phyloP scores from a whole-genome alignment of 1,140 invertebrate genomes.

The Habropoda laboriosa region DNA sequence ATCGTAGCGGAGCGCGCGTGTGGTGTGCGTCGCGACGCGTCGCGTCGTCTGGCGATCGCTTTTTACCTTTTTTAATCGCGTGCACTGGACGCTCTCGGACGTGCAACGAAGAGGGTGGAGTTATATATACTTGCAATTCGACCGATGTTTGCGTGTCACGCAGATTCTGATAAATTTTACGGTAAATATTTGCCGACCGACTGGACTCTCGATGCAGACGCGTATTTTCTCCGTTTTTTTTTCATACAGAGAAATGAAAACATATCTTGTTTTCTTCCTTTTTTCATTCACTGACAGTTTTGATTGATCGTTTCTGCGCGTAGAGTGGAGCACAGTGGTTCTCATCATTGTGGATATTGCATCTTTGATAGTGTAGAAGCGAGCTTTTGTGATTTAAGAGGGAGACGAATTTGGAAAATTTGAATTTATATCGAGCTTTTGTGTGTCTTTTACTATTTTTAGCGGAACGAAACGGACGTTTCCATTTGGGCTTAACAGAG shows the following conservation, averaged over 20 bases:
- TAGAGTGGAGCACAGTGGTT: not conserved
- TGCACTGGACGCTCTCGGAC: no score
- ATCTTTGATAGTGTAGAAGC: not conserved
- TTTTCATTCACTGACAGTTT: not conserved
- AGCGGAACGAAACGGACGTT: no score
- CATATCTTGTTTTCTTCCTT: not conserved
- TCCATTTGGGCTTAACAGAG: no score
- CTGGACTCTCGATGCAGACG: not conserved
- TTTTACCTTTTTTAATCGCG: slow-evolving; percentile 40
- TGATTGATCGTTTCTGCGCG: not conserved
- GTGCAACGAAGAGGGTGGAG: no score
- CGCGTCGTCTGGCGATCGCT: slow-evolving; percentile 23
- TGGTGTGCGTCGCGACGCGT: not conserved
- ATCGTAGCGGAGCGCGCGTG: not conserved
- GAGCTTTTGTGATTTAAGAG: no score
- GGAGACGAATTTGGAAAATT: no score
- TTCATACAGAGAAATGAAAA: no score
- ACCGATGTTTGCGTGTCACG: not conserved
- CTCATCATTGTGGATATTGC: not conserved
- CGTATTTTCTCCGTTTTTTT: not conserved
- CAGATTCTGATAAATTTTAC: slow-evolving; percentile 8
- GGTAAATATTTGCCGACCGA: slow-evolving; percentile 9
- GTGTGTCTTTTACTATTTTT: no score
- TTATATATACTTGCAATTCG: no score
- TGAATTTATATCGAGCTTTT: no score